A percentile compares a stretch with the other conserved stretches of the same genome.
Conservation (phyloP, 2,797 vertebrate genomes). For the Hippoglossus hippoglossus region DNA sequence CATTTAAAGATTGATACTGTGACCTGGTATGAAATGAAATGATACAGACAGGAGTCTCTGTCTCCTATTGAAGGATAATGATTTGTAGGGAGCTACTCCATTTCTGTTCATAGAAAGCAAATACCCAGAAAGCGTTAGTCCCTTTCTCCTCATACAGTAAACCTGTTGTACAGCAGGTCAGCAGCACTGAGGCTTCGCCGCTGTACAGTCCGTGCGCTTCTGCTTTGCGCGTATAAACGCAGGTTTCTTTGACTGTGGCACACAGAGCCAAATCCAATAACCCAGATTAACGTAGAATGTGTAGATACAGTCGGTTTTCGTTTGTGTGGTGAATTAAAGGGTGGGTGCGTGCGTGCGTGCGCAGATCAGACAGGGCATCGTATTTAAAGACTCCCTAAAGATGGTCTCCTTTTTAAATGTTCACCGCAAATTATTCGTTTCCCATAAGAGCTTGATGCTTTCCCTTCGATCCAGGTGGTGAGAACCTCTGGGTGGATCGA, state of each 20-base stretch:
- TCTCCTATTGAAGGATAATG: constrained; percentile 16
- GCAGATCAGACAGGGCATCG: not conserved
- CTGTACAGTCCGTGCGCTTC: constrained; percentile 12
- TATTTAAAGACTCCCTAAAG: not conserved
- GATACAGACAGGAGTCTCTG: not conserved
- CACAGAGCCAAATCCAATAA: not conserved
- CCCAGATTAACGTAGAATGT: too few relatives aligned
- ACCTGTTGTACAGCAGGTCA: constrained; percentile 47
- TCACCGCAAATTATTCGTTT: too few relatives aligned
- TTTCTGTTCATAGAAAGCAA: constrained; percentile 27
- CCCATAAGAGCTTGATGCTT: too few relatives aligned
- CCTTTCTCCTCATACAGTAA: constrained; percentile 17
- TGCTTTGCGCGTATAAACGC: constrained; percentile 30
- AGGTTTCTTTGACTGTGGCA: constrained; percentile 33
- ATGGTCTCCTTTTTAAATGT: not conserved
- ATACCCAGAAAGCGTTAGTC: not conserved
- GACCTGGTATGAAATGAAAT: too few relatives aligned
- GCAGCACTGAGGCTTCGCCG: not conserved
- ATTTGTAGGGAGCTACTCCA: not conserved
- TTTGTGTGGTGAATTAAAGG: too few relatives aligned
- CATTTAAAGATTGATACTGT: not conserved
- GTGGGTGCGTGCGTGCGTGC: too few relatives aligned
- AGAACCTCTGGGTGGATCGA: not conserved
- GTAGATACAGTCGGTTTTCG: too few relatives aligned
- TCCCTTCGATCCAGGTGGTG: too few relatives aligned